Percentiles rank a stretch among this genome's conserved stretches.
phyloP scores from a whole-genome alignment of 2,888 invertebrate genomes.

The Eilema depressum region DNA sequence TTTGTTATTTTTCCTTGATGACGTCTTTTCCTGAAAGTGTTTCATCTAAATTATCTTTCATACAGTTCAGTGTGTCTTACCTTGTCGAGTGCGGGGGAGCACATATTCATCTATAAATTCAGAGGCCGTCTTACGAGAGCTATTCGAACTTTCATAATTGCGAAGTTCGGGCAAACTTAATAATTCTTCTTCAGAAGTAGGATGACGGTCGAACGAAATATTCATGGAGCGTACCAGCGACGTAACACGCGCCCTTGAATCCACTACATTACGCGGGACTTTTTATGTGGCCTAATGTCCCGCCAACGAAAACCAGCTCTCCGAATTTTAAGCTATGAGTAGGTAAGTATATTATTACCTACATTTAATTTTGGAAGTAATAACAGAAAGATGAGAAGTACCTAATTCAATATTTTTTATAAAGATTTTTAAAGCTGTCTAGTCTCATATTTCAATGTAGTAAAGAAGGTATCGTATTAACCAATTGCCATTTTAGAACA shows the following conservation, averaged over 20 bases:
- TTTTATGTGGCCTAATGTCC: constrained; percentile 75
- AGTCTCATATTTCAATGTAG: constrained; percentile 26
- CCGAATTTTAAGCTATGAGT: constrained; percentile 60
- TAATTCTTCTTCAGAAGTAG: constrained; percentile 86
- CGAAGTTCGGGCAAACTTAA: constrained; percentile 86
- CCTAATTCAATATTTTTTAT: constrained; percentile 54
- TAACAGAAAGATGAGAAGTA: constrained; percentile 60
- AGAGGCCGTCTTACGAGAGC: constrained; percentile 84
- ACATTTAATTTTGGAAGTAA: constrained; percentile 60
- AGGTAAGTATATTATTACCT: constrained; percentile 64
- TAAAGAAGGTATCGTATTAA: constrained; percentile 15
- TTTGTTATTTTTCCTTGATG: constrained; percentile 30
- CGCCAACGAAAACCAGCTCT: constrained; percentile 63
- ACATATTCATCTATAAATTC: constrained; percentile 86
- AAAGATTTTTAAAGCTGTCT: constrained; percentile 24
- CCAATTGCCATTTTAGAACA: constrained; percentile 18
- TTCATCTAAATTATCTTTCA: constrained; percentile 41
- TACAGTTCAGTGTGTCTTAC: constrained; percentile 55
- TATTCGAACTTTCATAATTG: constrained; percentile 87
- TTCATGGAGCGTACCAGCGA: constrained; percentile 80
- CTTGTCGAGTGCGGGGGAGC: constrained; percentile 65
- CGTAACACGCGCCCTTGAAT: constrained; percentile 75
- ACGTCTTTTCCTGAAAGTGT: constrained; percentile 34
- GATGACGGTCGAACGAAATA: constrained; percentile 84
- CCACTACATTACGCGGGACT: constrained; percentile 74